phyloP scores from a whole-genome alignment of 2,888 invertebrate genomes.

The Netelia melanura region DNA sequence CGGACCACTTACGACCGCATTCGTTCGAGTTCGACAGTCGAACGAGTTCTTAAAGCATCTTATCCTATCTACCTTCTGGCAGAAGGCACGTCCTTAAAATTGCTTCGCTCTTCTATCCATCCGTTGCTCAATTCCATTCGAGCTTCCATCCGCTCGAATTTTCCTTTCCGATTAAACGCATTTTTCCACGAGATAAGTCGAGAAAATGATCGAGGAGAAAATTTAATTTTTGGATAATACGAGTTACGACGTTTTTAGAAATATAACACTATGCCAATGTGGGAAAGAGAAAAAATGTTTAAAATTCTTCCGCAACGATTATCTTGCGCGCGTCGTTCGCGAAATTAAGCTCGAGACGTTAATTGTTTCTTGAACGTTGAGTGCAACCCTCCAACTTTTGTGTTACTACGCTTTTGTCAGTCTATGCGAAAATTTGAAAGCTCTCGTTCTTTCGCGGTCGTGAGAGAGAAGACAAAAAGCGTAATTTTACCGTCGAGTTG shows the following conservation, averaged over 20 bases:
- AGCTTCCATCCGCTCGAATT: neutral
- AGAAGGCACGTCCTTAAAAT: constrained; percentile 60
- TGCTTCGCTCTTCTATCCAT: constrained; percentile 29
- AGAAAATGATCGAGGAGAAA: too few species aligned
- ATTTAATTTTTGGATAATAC: too few species aligned
- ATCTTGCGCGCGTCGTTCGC: too few species aligned
- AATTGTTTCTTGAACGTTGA: too few species aligned
- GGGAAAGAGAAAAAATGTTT: too few species aligned
- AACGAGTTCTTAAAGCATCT: constrained; percentile 57
- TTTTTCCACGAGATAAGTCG: neutral
- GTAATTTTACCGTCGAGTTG: constrained; percentile 19
- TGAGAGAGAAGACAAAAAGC: constrained; percentile 12
- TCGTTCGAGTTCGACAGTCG: constrained; percentile 37
- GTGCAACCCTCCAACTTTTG: too few species aligned
- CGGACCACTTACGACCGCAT: constrained; percentile 43
- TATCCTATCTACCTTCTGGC: constrained; percentile 54
- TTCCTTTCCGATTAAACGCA: neutral
- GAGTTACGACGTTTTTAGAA: too few species aligned
- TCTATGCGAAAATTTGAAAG: constrained; percentile 23
- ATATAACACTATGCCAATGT: too few species aligned
- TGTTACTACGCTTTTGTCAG: constrained; percentile 8
- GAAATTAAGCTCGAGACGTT: too few species aligned
- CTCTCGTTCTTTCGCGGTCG: neutral
- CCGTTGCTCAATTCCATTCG: constrained; percentile 6
- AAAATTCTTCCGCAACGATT: too few species aligned